Evolutionary conservation across 2,113 vertebrate genomes (phyloP).

Genomic region (Ciconia maguari): DNA sequence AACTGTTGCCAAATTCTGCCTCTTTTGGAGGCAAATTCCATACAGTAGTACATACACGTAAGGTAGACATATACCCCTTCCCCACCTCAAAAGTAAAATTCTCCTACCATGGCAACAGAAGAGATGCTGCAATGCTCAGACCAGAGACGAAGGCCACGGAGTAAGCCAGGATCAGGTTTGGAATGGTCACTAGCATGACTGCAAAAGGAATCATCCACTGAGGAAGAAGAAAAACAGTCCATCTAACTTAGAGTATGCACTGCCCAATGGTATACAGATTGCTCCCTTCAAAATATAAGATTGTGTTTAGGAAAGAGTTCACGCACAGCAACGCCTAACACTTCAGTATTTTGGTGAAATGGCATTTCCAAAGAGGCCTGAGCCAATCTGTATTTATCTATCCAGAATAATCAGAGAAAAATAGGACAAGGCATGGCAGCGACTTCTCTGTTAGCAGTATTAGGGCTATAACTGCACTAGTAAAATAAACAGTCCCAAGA

Average conservation of each 20-base stretch:
- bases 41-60: neutral
- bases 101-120: constrained; percentile 92
- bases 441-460: neutral
- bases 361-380: neutral
- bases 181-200: constrained; percentile 87
- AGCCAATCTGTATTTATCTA: neutral
- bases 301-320: neutral
- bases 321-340: neutral
- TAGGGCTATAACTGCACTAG: neutral
- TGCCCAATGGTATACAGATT: neutral
- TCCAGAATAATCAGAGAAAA: neutral
- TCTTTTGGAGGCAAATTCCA: neutral
- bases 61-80: neutral
- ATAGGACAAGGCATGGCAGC: neutral
- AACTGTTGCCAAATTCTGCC: neutral
- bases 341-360: neutral
- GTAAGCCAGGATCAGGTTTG: constrained; percentile 86
- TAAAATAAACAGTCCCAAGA: neutral
- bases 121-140: constrained; percentile 89
- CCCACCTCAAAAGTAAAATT: neutral
- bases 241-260: neutral
- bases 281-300: neutral
- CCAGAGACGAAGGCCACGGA: constrained; percentile 89
- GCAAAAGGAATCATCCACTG: constrained; percentile 94
- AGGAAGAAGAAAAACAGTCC: constrained; percentile 20